phyloP scores from a whole-genome alignment of 1,140 invertebrate genomes.

The Bombus confusus region DNA sequence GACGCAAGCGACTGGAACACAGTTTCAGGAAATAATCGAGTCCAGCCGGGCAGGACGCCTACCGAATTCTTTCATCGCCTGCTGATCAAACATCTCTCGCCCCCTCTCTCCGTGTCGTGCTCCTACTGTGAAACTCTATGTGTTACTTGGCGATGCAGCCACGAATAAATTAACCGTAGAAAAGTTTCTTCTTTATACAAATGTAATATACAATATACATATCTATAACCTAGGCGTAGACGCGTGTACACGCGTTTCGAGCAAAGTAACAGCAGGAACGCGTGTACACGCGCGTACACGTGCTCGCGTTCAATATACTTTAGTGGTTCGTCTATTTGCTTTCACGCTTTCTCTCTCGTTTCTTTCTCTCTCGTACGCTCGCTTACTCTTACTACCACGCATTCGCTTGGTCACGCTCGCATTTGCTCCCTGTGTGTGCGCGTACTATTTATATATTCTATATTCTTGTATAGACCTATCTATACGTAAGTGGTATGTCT shows the following conservation, averaged over 20 bases:
- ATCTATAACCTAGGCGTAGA: slow-evolving; percentile 72
- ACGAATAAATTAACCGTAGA: slow-evolving; percentile 82
- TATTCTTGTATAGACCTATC: slow-evolving; percentile 73
- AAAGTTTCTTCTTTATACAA: slow-evolving; percentile 82
- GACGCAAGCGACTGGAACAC: background rate
- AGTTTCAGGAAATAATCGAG: slow-evolving; percentile 2
- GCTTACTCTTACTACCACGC: slow-evolving; percentile 1
- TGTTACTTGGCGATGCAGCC: slow-evolving; percentile 77
- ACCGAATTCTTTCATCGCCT: slow-evolving; percentile 1
- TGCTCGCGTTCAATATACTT: slow-evolving; percentile 53
- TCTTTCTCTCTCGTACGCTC: slow-evolving; percentile 7
- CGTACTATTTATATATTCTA: slow-evolving; percentile 60
- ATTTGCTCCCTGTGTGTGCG: slow-evolving; percentile 37
- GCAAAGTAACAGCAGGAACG: background rate
- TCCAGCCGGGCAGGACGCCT: background rate
- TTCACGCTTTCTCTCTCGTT: slow-evolving; percentile 11
- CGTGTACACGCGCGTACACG: slow-evolving; percentile 23
- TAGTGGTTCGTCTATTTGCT: slow-evolving; percentile 41
- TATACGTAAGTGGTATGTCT: slow-evolving; percentile 74
- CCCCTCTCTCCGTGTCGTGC: slow-evolving; percentile 17
- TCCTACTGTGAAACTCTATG: slow-evolving; percentile 34
- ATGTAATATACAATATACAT: slow-evolving; percentile 82
- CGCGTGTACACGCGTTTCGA: slow-evolving; percentile 24
- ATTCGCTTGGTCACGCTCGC: slow-evolving; percentile 46
- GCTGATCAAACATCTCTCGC: slow-evolving; percentile 32